Evolutionary conservation across 1,140 invertebrate species (phyloP), one percentile per base, ranked within the genome.

Genomic region (Chlorops oryzae): DNA sequence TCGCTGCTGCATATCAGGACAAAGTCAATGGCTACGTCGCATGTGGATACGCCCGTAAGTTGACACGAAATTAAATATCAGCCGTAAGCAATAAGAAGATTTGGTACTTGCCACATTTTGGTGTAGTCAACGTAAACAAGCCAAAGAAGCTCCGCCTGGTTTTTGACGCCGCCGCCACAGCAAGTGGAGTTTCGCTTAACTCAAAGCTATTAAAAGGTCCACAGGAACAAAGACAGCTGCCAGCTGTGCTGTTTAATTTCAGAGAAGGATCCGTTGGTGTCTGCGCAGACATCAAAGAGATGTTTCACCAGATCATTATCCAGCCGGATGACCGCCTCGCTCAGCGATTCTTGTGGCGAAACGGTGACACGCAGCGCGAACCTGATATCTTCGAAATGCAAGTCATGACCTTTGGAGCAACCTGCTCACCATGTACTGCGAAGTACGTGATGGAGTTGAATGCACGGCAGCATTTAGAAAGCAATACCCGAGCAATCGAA

Each of bases 381-480:
- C 28, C 27, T 2, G 54, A 56, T 18, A 46, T 46, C 13, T 62
- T 51, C 39, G 23, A 47, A 13, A 59, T 61, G 59, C 32, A 20
- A 10, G 54, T 51, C 2, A 52, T 65, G 34, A 58, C 63, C 7
- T 73, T 71, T 59, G 70, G 59, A 40, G 59, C 62, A 34, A 58
- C 54, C 7, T 69, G 62, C 41, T 68, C 69, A 2, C 67, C 68
- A 1, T 61, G 57, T 25, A 51, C 59, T 3, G 65, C 70, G 0
- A 43, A 67, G 15, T 69, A 57, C 27, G 50, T 73, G 4, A 68
- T 64, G 55, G 63, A 72, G 35, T 45, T 47, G n/a, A 73, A 72
- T 27, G 67, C 63, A 0, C 9, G 49, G 25, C 28, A 55, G 13
- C 62, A 55, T 43, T 22, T 20, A 6, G 25, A 46, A 9, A 12